Evolutionary conservation across 2,113 vertebrate species (phyloP).

Genomic region (Cinclus cinclus): DNA sequence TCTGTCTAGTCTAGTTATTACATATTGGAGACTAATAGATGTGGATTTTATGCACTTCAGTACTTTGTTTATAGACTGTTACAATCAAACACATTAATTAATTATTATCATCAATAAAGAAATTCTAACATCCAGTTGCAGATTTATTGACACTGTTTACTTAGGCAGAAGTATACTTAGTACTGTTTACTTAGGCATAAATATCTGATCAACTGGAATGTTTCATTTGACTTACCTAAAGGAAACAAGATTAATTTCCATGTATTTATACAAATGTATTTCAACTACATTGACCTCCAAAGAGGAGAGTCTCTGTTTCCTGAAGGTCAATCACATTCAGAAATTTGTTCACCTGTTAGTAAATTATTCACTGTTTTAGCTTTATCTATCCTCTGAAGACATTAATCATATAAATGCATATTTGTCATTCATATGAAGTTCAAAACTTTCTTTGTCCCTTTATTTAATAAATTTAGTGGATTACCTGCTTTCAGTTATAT

Average conservation of each 20-base stretch:
- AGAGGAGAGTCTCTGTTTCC: neutral
- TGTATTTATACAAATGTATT: neutral
- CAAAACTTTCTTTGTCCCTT: neutral
- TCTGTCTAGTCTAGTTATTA: neutral
- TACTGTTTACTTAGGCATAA: neutral
- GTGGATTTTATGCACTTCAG: neutral
- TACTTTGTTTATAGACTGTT: neutral
- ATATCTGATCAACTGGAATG: neutral
- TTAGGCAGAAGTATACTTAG: neutral
- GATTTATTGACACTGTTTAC: neutral
- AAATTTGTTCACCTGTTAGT: neutral
- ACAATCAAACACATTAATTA: neutral
- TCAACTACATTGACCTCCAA: neutral
- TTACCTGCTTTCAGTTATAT: neutral
- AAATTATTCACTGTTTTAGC: neutral
- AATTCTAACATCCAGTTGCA: neutral
- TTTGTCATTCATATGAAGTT: neutral
- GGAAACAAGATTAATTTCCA: neutral
- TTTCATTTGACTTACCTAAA: neutral
- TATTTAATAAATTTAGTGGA: neutral
- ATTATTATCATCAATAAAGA: neutral
- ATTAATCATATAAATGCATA: neutral
- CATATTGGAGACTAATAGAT: neutral
- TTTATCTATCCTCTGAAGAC: neutral
- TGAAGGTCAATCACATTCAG: neutral